Conservation (phyloP, 2,113 vertebrate genomes). For the Puffinus mauretanicus region DNA sequence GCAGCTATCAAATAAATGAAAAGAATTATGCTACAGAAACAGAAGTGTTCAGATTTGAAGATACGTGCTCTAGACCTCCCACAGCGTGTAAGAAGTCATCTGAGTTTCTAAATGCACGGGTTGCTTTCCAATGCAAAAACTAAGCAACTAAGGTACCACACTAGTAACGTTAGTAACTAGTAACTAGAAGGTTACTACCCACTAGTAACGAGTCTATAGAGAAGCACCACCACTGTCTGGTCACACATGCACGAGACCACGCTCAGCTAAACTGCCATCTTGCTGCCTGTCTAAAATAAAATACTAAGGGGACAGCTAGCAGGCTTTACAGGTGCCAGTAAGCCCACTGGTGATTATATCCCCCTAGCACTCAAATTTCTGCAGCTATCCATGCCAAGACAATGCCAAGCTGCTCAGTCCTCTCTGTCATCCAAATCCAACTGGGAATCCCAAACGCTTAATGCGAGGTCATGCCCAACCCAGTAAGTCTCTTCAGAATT, state of each 20-base stretch:
- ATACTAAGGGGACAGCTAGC: not conserved
- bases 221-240: not conserved
- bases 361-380: not conserved
- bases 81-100: not conserved
- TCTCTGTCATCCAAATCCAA: not conserved
- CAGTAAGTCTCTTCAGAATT: not conserved
- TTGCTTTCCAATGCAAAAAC: not conserved
- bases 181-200: too few relatives aligned
- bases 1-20: not conserved
- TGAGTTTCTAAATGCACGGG: not conserved
- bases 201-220: not conserved
- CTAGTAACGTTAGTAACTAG: too few relatives aligned
- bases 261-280: not conserved
- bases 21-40: not conserved
- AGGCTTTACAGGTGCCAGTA: not conserved
- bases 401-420: not conserved
- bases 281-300: not conserved
- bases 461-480: not conserved
- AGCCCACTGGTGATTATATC: too few relatives aligned
- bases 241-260: rapidly evolving
- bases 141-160: not conserved
- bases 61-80: not conserved
- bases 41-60: not conserved
- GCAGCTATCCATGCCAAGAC: not conserved
- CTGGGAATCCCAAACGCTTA: not conserved